Percentiles rank a stretch among this genome's conserved stretches.
These are phyloP conservation scores for Bedellia somnulentella DNA, from an alignment of 2,888 invertebrate genomes.

Conservation along the genomic window DNA sequence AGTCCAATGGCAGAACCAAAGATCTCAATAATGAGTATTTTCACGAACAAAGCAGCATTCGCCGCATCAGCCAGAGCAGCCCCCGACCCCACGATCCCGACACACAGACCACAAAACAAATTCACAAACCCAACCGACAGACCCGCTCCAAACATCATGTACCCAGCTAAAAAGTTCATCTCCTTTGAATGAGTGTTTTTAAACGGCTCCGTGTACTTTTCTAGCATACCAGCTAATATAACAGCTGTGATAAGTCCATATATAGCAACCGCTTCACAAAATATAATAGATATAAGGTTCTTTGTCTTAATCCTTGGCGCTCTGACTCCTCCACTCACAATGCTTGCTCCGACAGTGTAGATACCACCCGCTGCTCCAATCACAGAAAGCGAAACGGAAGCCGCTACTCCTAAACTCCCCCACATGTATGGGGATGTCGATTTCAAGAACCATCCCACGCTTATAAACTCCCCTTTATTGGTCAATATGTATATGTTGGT, in stretches of 20 bases:
- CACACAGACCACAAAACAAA: constrained; percentile 80
- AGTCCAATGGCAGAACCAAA: constrained; percentile 94
- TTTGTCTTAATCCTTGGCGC: constrained; percentile 93
- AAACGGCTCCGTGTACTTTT: constrained; percentile 29
- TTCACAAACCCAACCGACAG: constrained; percentile 87
- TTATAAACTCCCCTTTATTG: constrained; percentile 73
- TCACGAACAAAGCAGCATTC: constrained; percentile 88
- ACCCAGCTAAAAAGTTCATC: constrained; percentile 74
- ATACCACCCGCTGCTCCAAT: constrained; percentile 93
- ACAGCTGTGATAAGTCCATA: constrained; percentile 96
- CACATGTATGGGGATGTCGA: constrained; percentile 86
- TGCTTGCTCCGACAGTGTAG: constrained; percentile 86
- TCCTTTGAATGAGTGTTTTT: constrained; percentile 19
- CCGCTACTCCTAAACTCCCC: constrained; percentile 81
- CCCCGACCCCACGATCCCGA: constrained; percentile 94
- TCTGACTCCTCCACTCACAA: constrained; percentile 89
- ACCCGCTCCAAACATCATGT: constrained; percentile 89
- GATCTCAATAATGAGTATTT: constrained; percentile 92
- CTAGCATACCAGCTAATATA: constrained; percentile 76
- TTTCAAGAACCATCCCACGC: constrained; percentile 78
- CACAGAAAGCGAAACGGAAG: constrained; percentile 85
- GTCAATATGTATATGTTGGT: no score
- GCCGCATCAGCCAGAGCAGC: constrained; percentile 93
- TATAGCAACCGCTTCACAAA: constrained; percentile 95
- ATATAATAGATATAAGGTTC: constrained; percentile 92